Evolutionary conservation across 2,888 invertebrate species (phyloP), one percentile per base, ranked within the genome.

Genomic region (Perithous albicinctus): DNA sequence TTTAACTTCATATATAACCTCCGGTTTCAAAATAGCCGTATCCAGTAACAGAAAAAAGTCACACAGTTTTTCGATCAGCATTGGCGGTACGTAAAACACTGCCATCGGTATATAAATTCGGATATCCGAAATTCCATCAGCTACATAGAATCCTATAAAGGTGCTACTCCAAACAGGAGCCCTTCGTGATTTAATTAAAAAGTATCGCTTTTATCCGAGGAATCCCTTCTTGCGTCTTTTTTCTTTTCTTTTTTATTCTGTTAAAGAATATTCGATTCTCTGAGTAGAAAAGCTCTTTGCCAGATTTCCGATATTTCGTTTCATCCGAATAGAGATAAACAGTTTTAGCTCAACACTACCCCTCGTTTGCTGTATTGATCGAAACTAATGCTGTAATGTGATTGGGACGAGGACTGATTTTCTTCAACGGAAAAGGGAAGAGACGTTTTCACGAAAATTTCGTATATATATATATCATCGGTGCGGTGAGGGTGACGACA

Each of bases 41-140:
- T n/a, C n/a, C n/a, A n/a, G n/a, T n/a, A 59, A 43, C 29, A 51
- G 29, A 51, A 43, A 51, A n/a, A n/a, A n/a, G n/a, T n/a, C n/a
- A 15, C 41, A 10, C 18, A 29, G 12, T 46, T 72, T 8, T n/a
- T 51, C 48, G 38, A 63, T 63, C 23, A 12, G 1, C 10, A 3
- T 15, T 8, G 20, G 5, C 56, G 12, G 23, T 12, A 26, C 5
- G 10, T 63, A 48, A 7, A 35, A 73, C 48, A 1, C n/a, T 48
- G 8, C 48, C 43, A 18, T 20, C 35, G 61, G 2, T 48, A 38
- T 48, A 38, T 61, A 63, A 51, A 61, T 15, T 73, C 61, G 12
- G 20, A 38, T 38, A 32, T 23, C 61, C 26, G 51, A 23, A 63
- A 73, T 63, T 61, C 63, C 48, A 73, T 63, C 35, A 63, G 61